A percentile compares a stretch with the other conserved stretches of the same genome.
These are phyloP conservation scores for Gambusia holbrooki DNA, from an alignment of 2,113 vertebrate species.

Conservation along the genomic window DNA sequence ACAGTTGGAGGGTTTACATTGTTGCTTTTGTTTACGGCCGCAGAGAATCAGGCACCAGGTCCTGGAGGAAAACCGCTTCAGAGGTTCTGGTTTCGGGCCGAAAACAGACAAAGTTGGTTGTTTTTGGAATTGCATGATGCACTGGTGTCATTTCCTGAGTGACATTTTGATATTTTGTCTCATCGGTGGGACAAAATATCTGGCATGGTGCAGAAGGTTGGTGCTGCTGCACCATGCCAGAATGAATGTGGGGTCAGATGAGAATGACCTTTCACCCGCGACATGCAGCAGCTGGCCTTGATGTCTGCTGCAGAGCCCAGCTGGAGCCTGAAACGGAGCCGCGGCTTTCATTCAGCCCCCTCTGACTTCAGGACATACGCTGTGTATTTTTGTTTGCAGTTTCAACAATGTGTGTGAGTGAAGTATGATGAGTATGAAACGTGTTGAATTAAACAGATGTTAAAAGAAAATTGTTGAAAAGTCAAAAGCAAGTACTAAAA, in stretches of 20 bases:
- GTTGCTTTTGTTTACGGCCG: constrained; percentile 57
- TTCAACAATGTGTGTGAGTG: background rate
- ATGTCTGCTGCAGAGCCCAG: constrained; percentile 10
- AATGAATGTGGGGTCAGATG: constrained; percentile 59
- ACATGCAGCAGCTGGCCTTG: constrained; percentile 50
- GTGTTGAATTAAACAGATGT: no score
- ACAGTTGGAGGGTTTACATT: constrained; percentile 49
- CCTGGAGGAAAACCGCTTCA: constrained; percentile 20
- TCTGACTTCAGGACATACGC: constrained; percentile 1
- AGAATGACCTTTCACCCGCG: constrained; percentile 19
- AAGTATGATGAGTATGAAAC: no score
- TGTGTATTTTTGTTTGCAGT: background rate
- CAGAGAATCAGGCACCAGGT: constrained; percentile 46
- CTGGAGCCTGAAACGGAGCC: constrained; percentile 5
- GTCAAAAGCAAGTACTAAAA: no score
- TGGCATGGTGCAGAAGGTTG: no score
- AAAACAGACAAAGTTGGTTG: constrained; percentile 16
- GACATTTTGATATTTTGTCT: constrained; percentile 7
- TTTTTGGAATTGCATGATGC: background rate
- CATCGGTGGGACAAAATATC: constrained; percentile 6
- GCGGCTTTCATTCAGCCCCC: constrained; percentile 31
- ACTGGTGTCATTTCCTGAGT: no score
- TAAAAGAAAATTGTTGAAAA: no score
- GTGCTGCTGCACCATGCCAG: constrained; percentile 16
- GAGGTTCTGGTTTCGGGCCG: constrained; percentile 15